Evolutionary conservation across 2,113 vertebrate species (phyloP).

Genomic region (Tylochromis polylepis): DNA sequence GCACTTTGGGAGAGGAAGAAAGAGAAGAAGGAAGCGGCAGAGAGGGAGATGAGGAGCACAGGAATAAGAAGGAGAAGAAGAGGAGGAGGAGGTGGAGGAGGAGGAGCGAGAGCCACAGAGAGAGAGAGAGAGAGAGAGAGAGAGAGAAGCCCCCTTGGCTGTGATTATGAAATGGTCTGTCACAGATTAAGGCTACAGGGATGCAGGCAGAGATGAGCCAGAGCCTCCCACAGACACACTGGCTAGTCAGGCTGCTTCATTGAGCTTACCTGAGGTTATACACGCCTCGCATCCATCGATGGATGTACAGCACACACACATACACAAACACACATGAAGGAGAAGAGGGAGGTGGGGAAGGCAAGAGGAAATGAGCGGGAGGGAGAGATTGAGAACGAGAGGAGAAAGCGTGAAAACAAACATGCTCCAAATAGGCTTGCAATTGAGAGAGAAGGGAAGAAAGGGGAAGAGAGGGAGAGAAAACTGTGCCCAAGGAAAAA

Average conservation of each 20-base stretch:
- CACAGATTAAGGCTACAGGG: conserved; percentile 81
- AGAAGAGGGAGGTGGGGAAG: conserved; percentile 40
- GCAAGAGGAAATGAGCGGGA: conserved; percentile 55
- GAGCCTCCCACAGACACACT: conserved; percentile 77
- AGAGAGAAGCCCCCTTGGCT: conserved; percentile 73
- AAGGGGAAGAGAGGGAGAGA: conserved; percentile 53
- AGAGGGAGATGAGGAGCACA: conserved; percentile 33
- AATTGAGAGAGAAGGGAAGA: conserved; percentile 66
- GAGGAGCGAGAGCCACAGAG: not conserved
- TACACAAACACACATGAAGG: conserved; percentile 8
- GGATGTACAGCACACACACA: conserved; percentile 50
- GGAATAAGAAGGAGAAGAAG: conserved; percentile 28
- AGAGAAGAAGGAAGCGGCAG: not conserved
- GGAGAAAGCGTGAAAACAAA: conserved; percentile 74
- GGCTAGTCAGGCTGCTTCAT: conserved; percentile 73
- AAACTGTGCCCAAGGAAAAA: conserved; percentile 68
- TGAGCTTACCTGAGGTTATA: conserved; percentile 78
- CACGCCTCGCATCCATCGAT: conserved; percentile 66
- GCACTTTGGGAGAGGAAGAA: conserved; percentile 58
- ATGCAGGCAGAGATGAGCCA: conserved; percentile 74
- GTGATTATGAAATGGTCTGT: conserved; percentile 84
- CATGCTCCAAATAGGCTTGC: conserved; percentile 75
- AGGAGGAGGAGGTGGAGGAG: conserved; percentile 7
- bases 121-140: conserved; percentile 46
- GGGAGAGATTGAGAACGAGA: conserved; percentile 62